Base-by-base conservation (phyloP, 2,888 invertebrate species). In the Euproctis similis region DNA sequence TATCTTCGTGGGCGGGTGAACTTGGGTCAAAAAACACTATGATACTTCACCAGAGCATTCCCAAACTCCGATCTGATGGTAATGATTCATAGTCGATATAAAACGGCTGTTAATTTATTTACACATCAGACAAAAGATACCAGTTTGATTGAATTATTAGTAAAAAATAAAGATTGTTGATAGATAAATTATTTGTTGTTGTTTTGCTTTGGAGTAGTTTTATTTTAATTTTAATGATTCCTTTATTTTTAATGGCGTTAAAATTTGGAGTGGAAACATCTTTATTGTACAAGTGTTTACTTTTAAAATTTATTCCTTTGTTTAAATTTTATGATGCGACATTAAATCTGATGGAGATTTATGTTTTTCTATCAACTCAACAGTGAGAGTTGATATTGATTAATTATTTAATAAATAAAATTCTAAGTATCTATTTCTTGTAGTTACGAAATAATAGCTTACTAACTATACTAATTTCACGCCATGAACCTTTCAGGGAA, bases 1-100 rank as follows among this genome's bases (percentile, higher is more conserved):
- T 31, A 18, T 28, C 51, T 37, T 67, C 77, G 80, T 81, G 80
- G 77, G 81, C 68, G 81, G 80, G 61, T 70, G 67, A 64, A 70
- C 61, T 42, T 46, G 60, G 78, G 78, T 77, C 77, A 78, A 80
- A 69, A 60, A 64, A 62, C 65, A 65, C 62, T 67, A 66, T 75
- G 78, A 34, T 16, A 26, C 24, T 20, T 24, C 16, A 27, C 25
- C 19, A 22, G 28, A 36, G 17, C 12, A 38, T 41, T 46, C 36
- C 30, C 27, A 30, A 26, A 32, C 26, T n/a, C 34, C 32, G 33
- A 36, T 30, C 28, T 34, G n/a, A n/a, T n/a, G 21, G 34, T 59
- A 55, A 61, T 65, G 73, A 73, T 64, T 63, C 60, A 65, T 63
- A 58, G 59, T 60, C 62, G 68, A 73, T 73, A 73, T 69, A 70